Percentiles rank a stretch among this genome's conserved stretches.
These are phyloP conservation scores for Acridotheres tristis DNA, from an alignment of 2,797 vertebrate genomes.

Conservation along the genomic window DNA sequence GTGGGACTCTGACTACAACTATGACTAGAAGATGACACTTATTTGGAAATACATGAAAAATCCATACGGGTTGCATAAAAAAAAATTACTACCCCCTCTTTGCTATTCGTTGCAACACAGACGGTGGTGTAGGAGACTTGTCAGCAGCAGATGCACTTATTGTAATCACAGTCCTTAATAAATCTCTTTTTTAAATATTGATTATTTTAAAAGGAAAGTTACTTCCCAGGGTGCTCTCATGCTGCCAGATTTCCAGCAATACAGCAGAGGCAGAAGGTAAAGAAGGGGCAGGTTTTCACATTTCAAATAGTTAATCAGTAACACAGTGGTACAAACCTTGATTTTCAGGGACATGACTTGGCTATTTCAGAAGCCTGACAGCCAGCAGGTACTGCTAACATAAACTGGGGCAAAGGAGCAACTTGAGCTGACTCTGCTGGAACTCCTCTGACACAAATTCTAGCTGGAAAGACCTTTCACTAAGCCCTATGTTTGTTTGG, in stretches of 20 bases:
- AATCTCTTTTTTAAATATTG: conserved; percentile 58
- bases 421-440: neutral
- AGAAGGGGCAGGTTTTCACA: neutral
- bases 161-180: conserved; percentile 69
- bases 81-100: conserved; percentile 48
- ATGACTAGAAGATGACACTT: conserved; percentile 50
- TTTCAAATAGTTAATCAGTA: neutral
- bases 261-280: conserved; percentile 27
- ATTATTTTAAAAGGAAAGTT: conserved; percentile 55
- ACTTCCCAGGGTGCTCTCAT: conserved; percentile 43
- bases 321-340: neutral
- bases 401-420: neutral
- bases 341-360: neutral
- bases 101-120: conserved; percentile 59
- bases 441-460: neutral
- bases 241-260: conserved; percentile 50
- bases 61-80: conserved; percentile 44
- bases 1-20: conserved; percentile 31
- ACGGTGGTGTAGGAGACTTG: conserved; percentile 70
- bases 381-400: neutral
- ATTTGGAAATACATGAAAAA: conserved; percentile 64
- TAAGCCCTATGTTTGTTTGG: neutral
- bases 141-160: conserved; percentile 71
- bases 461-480: neutral
- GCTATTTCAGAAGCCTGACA: neutral